Evolutionary conservation across 92 coral and sea anemone genomes (phyloP), one percentile per base, ranked within the genome.

Genomic region (Zoanthus solanderi): DNA sequence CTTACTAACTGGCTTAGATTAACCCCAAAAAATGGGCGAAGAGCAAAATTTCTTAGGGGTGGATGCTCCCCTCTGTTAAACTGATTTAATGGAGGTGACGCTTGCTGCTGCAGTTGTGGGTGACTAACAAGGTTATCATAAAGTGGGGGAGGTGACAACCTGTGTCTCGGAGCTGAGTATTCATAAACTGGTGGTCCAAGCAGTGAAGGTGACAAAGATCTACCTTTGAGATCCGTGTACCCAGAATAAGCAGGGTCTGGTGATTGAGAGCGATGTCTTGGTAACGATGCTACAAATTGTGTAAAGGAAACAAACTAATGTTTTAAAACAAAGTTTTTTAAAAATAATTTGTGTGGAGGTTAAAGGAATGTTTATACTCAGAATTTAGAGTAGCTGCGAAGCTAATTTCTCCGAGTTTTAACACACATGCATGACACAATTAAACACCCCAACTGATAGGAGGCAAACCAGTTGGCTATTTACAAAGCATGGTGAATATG

Each of bases 11-110:
- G 46, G 47, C 63, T 48, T 28, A 31, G 11, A 56, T 53, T 50
- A 81, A 46, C 75, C 18, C 85, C 85, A 81, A 81, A 81, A 81
- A n/a, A 66, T 8, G 85, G 85, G 45, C 85, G 76, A 18, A 81
- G 44, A 7, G 85, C n/a, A 28, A 29, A 42, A 28, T 31, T 31
- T 66, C 85, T 66, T 0, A 29, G 18, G 37, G 61, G 47, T 53
- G 66, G 46, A 6, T 2, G 85, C 32, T 81, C 85, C 9, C 30
- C 85, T 66, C 76, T 81, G 11, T 66, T 75, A 18, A 45, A 67
- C 23, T 71, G 75, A 46, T 23, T 46, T 12, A 45, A 60, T 28
- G 63, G 53, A 30, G 85, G 63, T 0, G 85, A 66, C 4, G 18
- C 46, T 6, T 31, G 85, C 17, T 61, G 42, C 45, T 13, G 85